Conservation (phyloP, 2,797 vertebrate species). For the Coilia nasus region DNA sequence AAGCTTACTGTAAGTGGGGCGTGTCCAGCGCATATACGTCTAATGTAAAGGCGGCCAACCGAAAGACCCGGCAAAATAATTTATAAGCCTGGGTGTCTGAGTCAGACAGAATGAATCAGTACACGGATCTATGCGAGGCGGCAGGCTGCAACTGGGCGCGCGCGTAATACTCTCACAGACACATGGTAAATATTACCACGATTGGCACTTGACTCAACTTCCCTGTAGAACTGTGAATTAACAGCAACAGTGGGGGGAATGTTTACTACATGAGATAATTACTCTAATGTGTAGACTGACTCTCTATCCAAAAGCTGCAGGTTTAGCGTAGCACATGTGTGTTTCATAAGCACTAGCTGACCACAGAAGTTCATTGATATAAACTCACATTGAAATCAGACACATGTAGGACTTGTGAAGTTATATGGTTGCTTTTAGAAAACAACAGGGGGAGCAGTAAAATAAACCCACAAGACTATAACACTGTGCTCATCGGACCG, state of each 20-base stretch:
- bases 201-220: slow-evolving; percentile 65
- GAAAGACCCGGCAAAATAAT: background rate
- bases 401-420: background rate
- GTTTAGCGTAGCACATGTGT: slow-evolving; percentile 45
- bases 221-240: slow-evolving; percentile 58
- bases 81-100: background rate
- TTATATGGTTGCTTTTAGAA: slow-evolving; percentile 45
- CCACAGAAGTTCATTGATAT: background rate
- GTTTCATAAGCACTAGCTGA: slow-evolving; percentile 45
- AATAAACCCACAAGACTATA: slow-evolving; percentile 46
- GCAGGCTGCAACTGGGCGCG: background rate
- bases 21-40: background rate
- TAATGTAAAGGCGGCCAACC: background rate
- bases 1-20: background rate
- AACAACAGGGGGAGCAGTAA: slow-evolving; percentile 49
- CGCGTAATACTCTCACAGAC: background rate
- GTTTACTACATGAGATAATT: slow-evolving; percentile 59
- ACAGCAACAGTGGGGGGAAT: slow-evolving; percentile 52
- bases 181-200: slow-evolving; percentile 58
- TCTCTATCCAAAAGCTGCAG: slow-evolving; percentile 49
- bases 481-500: slow-evolving; percentile 39
- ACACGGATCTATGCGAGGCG: background rate
- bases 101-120: background rate
- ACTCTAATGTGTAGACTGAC: slow-evolving; percentile 44
- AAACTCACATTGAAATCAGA: background rate